A percentile compares a stretch with the other conserved stretches of the same genome.
phyloP scores from a whole-genome alignment of 2,797 vertebrate species.

The Chelonia mydas region DNA sequence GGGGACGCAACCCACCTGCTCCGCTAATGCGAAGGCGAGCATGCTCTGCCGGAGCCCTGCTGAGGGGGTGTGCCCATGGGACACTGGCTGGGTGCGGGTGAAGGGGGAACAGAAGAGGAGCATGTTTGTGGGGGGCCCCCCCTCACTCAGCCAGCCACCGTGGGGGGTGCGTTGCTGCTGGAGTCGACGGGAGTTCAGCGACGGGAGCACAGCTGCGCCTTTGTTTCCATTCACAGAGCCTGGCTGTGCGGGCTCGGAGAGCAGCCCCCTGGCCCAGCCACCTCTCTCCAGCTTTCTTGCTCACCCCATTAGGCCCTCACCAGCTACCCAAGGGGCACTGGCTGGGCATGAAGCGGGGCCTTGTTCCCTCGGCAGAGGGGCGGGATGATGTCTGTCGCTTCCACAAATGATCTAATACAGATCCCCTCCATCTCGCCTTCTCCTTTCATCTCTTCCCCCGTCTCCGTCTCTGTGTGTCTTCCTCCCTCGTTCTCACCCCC shows the following conservation, averaged over 20 bases:
- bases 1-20: neutral
- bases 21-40: neutral
- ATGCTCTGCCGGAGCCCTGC: neutral
- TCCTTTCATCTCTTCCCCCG: rapidly evolving
- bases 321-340: neutral
- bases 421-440: neutral
- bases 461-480: neutral
- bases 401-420: neutral
- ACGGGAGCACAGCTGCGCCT: too few species aligned
- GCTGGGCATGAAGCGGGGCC: neutral
- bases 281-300: neutral
- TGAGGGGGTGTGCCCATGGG: neutral
- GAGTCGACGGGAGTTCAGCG: neutral
- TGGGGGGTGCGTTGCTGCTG: neutral
- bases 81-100: neutral
- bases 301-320: neutral
- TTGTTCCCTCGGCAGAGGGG: neutral
- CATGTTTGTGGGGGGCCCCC: neutral
- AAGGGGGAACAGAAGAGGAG: neutral
- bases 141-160: neutral
- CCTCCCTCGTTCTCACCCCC: neutral
- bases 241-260: neutral
- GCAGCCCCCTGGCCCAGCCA: neutral
- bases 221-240: neutral
- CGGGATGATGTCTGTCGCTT: neutral